Evolutionary conservation across 2,113 vertebrate genomes (phyloP).

Genomic region (Saccopteryx leptura): DNA sequence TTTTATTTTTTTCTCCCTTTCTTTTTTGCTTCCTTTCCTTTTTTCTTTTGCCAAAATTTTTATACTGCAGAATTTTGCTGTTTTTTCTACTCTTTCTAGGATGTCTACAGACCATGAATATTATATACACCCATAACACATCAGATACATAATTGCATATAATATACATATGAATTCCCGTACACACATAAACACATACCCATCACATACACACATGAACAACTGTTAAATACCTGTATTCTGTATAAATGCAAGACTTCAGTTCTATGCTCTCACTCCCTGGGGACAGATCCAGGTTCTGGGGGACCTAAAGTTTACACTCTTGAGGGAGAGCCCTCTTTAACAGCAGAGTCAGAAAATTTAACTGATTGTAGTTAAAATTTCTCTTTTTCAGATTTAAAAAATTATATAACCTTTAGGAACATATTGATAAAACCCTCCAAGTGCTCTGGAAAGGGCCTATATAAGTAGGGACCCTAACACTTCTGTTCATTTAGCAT

Average conservation of each 20-base stretch:
- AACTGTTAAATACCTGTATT: background rate
- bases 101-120: background rate
- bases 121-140: background rate
- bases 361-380: slow-evolving; percentile 2
- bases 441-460: background rate
- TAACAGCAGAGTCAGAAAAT: slow-evolving; percentile 2
- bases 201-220: background rate
- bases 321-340: background rate
- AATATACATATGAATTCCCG: background rate
- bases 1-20: background rate
- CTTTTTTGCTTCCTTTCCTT: background rate
- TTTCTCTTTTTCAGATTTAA: background rate
- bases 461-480: background rate
- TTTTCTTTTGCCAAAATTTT: slow-evolving; percentile 31
- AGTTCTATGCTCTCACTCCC: background rate
- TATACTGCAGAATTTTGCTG: slow-evolving; percentile 26
- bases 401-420: background rate
- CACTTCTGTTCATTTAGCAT: background rate
- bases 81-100: slow-evolving; percentile 16
- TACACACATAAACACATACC: background rate
- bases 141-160: background rate
- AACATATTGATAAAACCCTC: background rate
- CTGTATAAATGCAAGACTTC: background rate
- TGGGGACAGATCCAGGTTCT: background rate
- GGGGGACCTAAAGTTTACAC: background rate